Conservation (phyloP, 2,888 invertebrate genomes). For the Saturnia japonica region DNA sequence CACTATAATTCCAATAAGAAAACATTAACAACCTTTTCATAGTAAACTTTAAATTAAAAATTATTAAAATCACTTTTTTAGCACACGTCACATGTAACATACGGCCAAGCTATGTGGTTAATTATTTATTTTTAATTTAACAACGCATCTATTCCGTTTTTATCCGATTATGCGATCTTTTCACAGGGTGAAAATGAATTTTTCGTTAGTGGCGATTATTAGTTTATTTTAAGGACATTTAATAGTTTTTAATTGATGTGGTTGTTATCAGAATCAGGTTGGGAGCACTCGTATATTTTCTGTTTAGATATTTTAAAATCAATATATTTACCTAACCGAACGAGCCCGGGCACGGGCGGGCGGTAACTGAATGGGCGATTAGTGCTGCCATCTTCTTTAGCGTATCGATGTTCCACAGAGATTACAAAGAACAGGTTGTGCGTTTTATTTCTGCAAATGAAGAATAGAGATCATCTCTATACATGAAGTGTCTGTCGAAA, state of each 20-base stretch:
- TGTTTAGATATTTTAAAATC: slow-evolving; percentile 12
- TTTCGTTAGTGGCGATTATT: background rate
- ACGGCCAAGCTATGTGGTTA: background rate
- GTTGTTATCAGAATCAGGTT: background rate
- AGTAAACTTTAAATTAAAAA: slow-evolving; percentile 1
- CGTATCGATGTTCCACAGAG: slow-evolving; percentile 49
- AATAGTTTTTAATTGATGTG: slow-evolving; percentile 9
- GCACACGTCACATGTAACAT: background rate
- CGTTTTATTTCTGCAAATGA: slow-evolving; percentile 39
- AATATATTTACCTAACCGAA: slow-evolving; percentile 30
- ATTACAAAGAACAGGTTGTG: slow-evolving; percentile 36
- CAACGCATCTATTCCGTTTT: background rate
- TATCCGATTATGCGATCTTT: background rate
- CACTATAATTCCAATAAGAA: slow-evolving; percentile 7
- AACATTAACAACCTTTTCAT: slow-evolving; percentile 6
- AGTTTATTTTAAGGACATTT: background rate
- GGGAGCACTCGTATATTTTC: slow-evolving; percentile 19
- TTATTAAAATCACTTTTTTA: background rate
- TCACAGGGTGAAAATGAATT: background rate
- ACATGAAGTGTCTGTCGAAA: too few relatives aligned
- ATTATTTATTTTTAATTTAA: slow-evolving; percentile 6
- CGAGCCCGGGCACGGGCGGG: slow-evolving; percentile 66
- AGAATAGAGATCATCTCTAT: too few relatives aligned
- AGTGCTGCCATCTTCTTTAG: slow-evolving; percentile 45
- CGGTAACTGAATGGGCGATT: slow-evolving; percentile 42